Evolutionary conservation across 2,113 vertebrate species (phyloP).

Genomic region (Ia io): DNA sequence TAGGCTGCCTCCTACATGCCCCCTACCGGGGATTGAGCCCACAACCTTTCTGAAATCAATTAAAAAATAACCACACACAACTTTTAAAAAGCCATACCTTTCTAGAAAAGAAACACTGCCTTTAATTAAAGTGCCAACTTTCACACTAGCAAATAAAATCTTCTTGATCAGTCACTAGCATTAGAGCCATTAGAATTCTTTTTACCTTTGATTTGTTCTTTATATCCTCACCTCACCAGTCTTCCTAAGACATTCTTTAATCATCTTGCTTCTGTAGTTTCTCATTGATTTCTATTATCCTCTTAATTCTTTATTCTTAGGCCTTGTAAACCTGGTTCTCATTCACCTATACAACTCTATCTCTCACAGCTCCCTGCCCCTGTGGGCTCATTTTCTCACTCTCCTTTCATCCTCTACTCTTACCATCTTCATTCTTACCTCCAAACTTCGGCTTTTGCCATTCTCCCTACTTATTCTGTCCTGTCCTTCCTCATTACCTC

Average conservation of each 20-base stretch:
- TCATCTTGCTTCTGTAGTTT: background rate
- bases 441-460: background rate
- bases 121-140: background rate
- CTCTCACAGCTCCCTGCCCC: background rate
- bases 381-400: background rate
- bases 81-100: no score
- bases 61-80: no score
- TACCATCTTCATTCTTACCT: background rate
- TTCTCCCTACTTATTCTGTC: background rate
- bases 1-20: no score
- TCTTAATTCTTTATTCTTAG: background rate
- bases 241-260: background rate
- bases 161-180: background rate
- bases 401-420: background rate
- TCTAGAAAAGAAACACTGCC: no score
- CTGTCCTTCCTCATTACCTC: no score
- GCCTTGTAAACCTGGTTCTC: background rate
- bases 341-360: background rate
- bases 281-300: background rate
- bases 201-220: background rate
- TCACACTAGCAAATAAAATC: background rate
- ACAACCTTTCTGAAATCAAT: no score
- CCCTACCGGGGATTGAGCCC: no score
- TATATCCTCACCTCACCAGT: background rate
- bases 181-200: background rate